Conservation (phyloP, 2,888 invertebrate genomes). For the Scaptomyza flava region DNA sequence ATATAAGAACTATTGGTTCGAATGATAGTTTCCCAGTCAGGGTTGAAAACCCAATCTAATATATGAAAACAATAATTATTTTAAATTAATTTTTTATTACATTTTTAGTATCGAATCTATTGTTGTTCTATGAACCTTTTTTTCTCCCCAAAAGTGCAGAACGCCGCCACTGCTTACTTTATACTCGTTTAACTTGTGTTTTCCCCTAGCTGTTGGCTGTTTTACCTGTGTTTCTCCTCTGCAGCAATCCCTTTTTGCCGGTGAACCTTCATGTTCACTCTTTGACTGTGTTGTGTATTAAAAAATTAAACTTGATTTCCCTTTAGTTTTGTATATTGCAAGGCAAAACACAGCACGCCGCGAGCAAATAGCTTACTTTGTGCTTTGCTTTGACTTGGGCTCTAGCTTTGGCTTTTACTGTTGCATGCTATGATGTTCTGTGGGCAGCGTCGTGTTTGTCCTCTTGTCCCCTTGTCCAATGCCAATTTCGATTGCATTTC, state of each 20-base stretch:
- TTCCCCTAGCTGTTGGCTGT: background rate
- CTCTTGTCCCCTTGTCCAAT: constrained; percentile 43
- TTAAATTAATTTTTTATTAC: too few species aligned
- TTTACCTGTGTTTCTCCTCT: constrained; percentile 6
- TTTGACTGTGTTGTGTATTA: constrained; percentile 68
- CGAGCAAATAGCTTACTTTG: constrained; percentile 65
- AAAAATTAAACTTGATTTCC: constrained; percentile 80
- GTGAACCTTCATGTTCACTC: constrained; percentile 37
- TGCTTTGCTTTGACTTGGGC: constrained; percentile 61
- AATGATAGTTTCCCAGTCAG: too few species aligned
- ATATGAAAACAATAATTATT: too few species aligned
- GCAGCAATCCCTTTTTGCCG: background rate
- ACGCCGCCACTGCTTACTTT: constrained; percentile 8
- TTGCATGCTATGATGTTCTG: constrained; percentile 12
- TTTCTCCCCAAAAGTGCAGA: too few species aligned
- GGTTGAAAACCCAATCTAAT: too few species aligned
- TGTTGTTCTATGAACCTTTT: too few species aligned
- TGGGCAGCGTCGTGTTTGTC: constrained; percentile 12
- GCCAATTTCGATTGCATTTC: constrained; percentile 73
- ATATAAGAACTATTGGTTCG: too few species aligned
- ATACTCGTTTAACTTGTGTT: background rate
- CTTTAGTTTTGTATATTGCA: constrained; percentile 69
- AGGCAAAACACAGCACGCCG: constrained; percentile 53
- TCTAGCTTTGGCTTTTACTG: background rate
- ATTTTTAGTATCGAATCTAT: too few species aligned